Evolutionary conservation across 2,113 vertebrate genomes (phyloP).

Genomic region (Verasper variegatus): DNA sequence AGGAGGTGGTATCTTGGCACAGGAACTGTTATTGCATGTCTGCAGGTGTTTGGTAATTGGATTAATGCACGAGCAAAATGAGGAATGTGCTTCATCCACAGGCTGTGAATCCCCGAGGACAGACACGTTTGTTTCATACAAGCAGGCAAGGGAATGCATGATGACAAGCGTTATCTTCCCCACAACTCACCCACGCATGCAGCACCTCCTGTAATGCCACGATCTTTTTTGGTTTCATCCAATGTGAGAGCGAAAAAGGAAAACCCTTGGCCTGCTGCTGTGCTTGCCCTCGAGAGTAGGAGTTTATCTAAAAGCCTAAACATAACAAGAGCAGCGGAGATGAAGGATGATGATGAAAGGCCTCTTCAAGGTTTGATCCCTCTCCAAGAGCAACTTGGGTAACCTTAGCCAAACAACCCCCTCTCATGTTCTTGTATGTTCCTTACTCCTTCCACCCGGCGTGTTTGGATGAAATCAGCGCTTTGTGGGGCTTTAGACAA

Average conservation of each 20-base stretch:
- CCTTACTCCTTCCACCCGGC: constrained; percentile 77
- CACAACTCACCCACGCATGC: neutral
- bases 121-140: constrained; percentile 85
- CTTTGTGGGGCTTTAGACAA: constrained; percentile 73
- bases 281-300: constrained; percentile 83
- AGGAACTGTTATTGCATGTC: constrained; percentile 89
- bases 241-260: constrained; percentile 65
- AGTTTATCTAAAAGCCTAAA: constrained; percentile 91
- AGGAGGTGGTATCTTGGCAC: constrained; percentile 82
- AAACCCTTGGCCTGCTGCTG: constrained; percentile 66
- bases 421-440: constrained; percentile 67
- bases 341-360: constrained; percentile 82
- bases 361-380: constrained; percentile 83
- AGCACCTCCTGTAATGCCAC: constrained; percentile 73
- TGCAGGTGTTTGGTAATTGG: constrained; percentile 96
- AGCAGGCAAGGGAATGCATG: constrained; percentile 82
- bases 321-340: constrained; percentile 86
- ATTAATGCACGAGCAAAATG: constrained; percentile 86
- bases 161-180: constrained; percentile 82
- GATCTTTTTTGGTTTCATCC: constrained; percentile 50
- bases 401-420: constrained; percentile 81
- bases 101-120: constrained; percentile 79
- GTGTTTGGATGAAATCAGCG: constrained; percentile 81
- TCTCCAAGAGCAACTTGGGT: constrained; percentile 88
- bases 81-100: constrained; percentile 86